Evolutionary conservation across 2,797 vertebrate species (phyloP).

Genomic region (Crax fasciolata): DNA sequence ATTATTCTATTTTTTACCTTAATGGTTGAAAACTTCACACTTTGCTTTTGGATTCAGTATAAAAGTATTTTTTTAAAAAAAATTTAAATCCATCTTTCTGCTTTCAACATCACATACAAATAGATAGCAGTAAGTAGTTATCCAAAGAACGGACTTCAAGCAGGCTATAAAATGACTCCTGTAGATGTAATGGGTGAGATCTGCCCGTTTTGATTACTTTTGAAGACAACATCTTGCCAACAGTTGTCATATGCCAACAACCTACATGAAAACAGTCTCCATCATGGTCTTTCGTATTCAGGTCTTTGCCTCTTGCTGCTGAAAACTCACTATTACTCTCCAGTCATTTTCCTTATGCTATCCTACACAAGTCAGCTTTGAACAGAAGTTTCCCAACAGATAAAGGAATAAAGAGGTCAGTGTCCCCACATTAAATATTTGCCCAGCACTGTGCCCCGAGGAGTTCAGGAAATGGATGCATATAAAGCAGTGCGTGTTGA

Average conservation of each 20-base stretch:
- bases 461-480: rapidly evolving
- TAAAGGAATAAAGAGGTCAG: background rate
- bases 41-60: background rate
- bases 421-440: background rate
- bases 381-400: background rate
- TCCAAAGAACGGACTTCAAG: rapidly evolving
- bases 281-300: background rate
- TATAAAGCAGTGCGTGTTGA: too few species aligned
- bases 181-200: rapidly evolving
- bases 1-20: rapidly evolving
- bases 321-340: background rate
- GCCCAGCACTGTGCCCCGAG: background rate
- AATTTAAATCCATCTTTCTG: background rate
- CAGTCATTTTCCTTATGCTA: background rate
- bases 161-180: rapidly evolving
- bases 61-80: background rate
- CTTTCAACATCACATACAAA: rapidly evolving
- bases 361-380: background rate
- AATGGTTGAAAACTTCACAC: background rate
- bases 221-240: background rate
- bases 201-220: rapidly evolving
- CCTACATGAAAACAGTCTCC: background rate
- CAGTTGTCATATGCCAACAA: background rate
- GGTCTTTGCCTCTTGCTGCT: background rate
- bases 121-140: rapidly evolving